These are phyloP conservation scores for Perccottus glenii DNA, from an alignment of 2,113 vertebrate genomes.

Conservation along the genomic window DNA sequence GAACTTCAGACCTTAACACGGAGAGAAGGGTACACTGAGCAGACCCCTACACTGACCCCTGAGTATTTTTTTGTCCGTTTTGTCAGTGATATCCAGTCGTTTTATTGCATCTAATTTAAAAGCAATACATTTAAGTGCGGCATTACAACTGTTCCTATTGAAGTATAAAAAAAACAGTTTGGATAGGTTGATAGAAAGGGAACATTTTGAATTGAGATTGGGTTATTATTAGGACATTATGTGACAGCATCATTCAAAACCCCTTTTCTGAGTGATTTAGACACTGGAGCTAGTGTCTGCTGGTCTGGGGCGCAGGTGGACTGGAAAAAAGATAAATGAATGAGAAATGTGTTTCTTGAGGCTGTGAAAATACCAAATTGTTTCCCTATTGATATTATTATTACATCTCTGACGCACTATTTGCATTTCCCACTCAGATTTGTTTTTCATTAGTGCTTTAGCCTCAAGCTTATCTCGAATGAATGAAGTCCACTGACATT, in stretches of 20 bases:
- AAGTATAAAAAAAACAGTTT: not conserved
- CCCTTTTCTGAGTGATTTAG: not conserved
- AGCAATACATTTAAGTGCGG: not conserved
- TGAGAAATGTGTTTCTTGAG: not conserved
- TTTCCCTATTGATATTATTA: not conserved
- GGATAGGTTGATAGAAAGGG: not conserved
- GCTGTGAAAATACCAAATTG: slow-evolving; percentile 17
- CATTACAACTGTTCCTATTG: not conserved
- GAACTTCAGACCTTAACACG: too few species aligned
- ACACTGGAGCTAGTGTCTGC: not conserved
- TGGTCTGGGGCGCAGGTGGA: slow-evolving; percentile 1
- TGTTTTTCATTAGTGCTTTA: slow-evolving; percentile 30
- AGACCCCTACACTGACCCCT: too few species aligned
- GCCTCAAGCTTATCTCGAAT: slow-evolving; percentile 11
- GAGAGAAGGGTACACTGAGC: too few species aligned
- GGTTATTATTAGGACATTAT: not conserved
- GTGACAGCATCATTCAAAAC: not conserved
- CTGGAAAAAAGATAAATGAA: slow-evolving; percentile 10
- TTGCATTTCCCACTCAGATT: slow-evolving; percentile 15
- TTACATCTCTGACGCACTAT: slow-evolving; percentile 11
- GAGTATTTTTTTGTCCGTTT: too few species aligned
- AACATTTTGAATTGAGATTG: not conserved
- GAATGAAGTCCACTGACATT: slow-evolving; percentile 16
- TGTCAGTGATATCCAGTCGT: too few species aligned
- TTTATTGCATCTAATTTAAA: too few species aligned